A percentile compares a stretch with the other conserved stretches of the same genome.
These are phyloP conservation scores for Leucosticte australis DNA, from an alignment of 2,113 vertebrate species.

Conservation along the genomic window DNA sequence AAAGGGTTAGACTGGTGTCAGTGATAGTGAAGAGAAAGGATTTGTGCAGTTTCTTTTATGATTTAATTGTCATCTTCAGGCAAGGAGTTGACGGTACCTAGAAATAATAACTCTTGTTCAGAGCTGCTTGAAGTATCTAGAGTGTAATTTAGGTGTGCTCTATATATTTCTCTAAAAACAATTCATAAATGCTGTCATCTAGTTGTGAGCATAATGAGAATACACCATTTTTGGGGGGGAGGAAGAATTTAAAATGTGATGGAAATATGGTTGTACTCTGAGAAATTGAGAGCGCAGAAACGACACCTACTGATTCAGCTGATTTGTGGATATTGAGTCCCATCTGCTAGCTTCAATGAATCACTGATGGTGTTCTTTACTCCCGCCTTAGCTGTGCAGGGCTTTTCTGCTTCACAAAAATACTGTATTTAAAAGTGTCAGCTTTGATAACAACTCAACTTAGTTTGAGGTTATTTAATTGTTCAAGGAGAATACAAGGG, in stretches of 20 bases:
- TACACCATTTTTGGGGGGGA: background rate
- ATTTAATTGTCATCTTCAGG: background rate
- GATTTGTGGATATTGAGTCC: conserved; percentile 31
- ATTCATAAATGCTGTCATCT: conserved; percentile 7
- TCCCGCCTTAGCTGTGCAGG: background rate
- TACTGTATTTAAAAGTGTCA: background rate
- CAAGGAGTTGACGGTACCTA: background rate
- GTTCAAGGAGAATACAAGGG: background rate
- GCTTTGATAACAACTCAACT: background rate
- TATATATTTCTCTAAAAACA: background rate
- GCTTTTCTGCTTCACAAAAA: conserved; percentile 4
- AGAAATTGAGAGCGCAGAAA: conserved; percentile 22
- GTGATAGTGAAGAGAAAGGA: background rate
- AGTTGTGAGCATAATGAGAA: background rate
- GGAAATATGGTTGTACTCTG: background rate
- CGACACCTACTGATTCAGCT: conserved; percentile 36
- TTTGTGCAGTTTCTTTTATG: background rate
- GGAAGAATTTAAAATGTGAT: conserved; percentile 30
- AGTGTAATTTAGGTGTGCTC: background rate
- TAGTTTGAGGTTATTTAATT: background rate
- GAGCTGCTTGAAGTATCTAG: background rate
- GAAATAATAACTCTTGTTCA: background rate
- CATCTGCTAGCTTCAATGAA: conserved; percentile 39
- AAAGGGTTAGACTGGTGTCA: background rate
- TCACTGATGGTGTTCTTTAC: background rate